These are phyloP conservation scores for Lepidonotus clava DNA, from an alignment of 2,888 invertebrate species.

Conservation along the genomic window DNA sequence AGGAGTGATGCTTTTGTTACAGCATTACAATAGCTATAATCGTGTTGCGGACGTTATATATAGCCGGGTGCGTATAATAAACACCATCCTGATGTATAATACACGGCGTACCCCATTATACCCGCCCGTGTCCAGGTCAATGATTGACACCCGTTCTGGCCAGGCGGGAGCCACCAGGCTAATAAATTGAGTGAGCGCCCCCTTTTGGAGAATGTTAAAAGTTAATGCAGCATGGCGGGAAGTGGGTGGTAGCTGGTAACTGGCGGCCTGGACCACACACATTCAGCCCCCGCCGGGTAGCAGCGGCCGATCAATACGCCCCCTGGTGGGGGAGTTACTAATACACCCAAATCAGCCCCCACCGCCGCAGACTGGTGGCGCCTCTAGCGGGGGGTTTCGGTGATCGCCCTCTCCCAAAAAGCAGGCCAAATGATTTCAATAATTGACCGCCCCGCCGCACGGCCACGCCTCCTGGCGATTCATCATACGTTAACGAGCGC, in stretches of 20 bases:
- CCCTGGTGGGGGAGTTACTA: neutral
- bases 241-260: too few species aligned
- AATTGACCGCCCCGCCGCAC: neutral
- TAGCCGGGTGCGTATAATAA: too few species aligned
- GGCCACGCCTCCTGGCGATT: neutral
- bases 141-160: neutral
- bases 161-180: neutral
- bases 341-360: constrained; percentile 23
- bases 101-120: too few species aligned
- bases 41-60: too few species aligned
- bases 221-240: neutral
- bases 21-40: too few species aligned
- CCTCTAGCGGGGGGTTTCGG: neutral
- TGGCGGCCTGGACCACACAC: constrained; percentile 2
- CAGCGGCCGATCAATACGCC: neutral
- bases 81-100: neutral
- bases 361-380: constrained; percentile 5
- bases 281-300: neutral
- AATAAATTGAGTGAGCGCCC: neutral
- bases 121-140: neutral
- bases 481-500: constrained; percentile 15
- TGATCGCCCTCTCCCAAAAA: neutral
- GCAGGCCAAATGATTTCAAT: constrained; percentile 12
- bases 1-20: too few species aligned
- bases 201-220: neutral